A percentile compares a stretch with the other conserved stretches of the same genome.
Conservation (phyloP, 2,797 vertebrate species). For the Cyclura pinguis region DNA sequence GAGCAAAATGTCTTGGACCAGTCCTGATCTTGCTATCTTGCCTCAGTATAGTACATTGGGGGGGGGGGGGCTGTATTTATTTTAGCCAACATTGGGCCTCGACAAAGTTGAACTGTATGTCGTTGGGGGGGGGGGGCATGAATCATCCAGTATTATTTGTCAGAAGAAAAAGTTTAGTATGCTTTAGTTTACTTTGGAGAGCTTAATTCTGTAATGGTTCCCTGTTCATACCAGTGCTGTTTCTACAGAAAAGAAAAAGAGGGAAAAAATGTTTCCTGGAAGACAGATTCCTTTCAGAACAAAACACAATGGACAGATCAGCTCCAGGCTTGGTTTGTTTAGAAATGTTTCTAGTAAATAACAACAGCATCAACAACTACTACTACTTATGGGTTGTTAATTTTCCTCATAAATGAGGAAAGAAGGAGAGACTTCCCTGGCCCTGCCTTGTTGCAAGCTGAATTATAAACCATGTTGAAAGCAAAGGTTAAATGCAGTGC, state of each 20-base stretch:
- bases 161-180: background rate
- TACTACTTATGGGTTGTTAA: background rate
- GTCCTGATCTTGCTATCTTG: too few species aligned
- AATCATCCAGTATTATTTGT: background rate
- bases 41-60: background rate
- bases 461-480: conserved; percentile 34
- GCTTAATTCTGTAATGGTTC: conserved; percentile 13
- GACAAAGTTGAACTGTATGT: background rate
- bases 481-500: conserved; percentile 36
- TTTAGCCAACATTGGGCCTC: background rate
- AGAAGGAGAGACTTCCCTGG: background rate
- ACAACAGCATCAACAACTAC: too few species aligned
- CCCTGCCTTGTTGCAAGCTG: conserved; percentile 20
- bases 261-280: background rate
- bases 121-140: background rate
- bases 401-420: background rate
- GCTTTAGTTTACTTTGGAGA: background rate
- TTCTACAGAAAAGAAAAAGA: background rate
- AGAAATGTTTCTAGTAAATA: background rate
- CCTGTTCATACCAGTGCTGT: rapidly evolving
- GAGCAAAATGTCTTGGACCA: too few species aligned
- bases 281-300: background rate
- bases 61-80: background rate
- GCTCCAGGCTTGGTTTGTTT: background rate
- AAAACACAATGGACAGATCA: background rate